Evolutionary conservation across 1,140 invertebrate species (phyloP), one percentile per base, ranked within the genome.

Genomic region (Pseudomyrmex dendroicus): DNA sequence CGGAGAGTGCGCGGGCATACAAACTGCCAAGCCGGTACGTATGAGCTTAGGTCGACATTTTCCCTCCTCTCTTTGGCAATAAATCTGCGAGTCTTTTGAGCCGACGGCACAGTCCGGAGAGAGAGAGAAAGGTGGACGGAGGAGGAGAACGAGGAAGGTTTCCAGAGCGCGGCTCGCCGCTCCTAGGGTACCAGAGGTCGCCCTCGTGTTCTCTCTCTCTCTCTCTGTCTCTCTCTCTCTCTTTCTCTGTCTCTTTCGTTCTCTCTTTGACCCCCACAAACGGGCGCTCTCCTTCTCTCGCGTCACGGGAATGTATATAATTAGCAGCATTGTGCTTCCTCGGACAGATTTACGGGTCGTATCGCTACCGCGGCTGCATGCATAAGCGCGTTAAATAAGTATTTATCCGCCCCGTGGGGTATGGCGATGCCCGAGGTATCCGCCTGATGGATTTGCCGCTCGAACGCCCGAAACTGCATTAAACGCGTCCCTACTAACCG

Each of bases 1-100:
- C 84, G 76, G 84, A 83, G 84, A 90, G 89, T 91, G 90, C 89
- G 89, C 90, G 89, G 89, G 90, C 91, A 92, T 91, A 92, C 91
- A 93, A 93, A 93, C 91, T 94, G 93, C 91, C 91, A 92, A 89
- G 90, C 90, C 85, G 88, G 90, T 92, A 93, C 92, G 91, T 94
- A 93, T 93, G 93, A 94, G 94, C 93, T 94, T 94, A 94, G 93
- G 92, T 95, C 94, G 94, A 94, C 94, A 94, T 93, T 94, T 94
- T 94, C 91, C 91, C 90, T 92, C 88, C 91, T 92, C 92, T 91
- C 90, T 92, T 92, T 89, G 91, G 93, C 90, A 90, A 94, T 94
- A 94, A 94, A 94, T 94, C 93, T 94, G 91, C 92, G 90, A 92
- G 92, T 94, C 92, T 93, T 94, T 93, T 94, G 91, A 93, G 91